Percentiles rank a stretch among this genome's conserved stretches.
These are phyloP conservation scores for Vespertilio murinus DNA, from an alignment of 2,797 vertebrate species.

Conservation along the genomic window DNA sequence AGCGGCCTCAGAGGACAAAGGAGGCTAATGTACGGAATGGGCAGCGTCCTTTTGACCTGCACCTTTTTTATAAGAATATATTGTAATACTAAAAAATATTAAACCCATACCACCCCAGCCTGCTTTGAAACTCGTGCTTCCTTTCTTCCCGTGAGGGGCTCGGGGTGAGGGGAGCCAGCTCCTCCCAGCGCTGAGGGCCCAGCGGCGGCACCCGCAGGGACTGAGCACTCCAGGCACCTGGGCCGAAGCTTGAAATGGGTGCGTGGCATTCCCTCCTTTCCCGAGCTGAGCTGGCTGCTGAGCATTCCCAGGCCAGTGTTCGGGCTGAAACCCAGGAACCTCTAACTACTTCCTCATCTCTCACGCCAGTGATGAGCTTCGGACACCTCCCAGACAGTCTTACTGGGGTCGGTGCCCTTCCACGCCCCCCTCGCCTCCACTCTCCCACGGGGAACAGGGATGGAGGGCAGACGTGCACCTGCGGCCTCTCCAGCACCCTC, in stretches of 20 bases:
- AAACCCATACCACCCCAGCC: conserved; percentile 84
- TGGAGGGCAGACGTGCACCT: fast-evolving
- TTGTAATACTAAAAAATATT: conserved; percentile 88
- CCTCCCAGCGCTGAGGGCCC: neutral
- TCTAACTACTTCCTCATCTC: too few species aligned
- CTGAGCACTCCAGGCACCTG: fast-evolving
- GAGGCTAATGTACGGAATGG: conserved; percentile 85
- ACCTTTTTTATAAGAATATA: conserved; percentile 88
- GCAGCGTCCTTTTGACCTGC: conserved; percentile 84
- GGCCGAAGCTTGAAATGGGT: neutral
- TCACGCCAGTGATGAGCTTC: fast-evolving
- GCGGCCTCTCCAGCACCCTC: too few species aligned
- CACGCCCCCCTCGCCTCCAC: too few species aligned
- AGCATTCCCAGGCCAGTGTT: neutral
- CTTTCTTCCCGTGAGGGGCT: neutral
- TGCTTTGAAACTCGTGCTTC: neutral
- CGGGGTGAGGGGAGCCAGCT: neutral
- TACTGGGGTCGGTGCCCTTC: fast-evolving
- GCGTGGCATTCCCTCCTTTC: neutral
- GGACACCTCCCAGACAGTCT: fast-evolving
- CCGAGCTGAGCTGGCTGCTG: too few species aligned
- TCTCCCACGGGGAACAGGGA: neutral
- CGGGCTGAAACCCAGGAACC: neutral
- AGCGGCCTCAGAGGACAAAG: conserved; percentile 79
- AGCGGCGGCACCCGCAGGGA: neutral